These are phyloP conservation scores for Schizaphis graminum DNA, from an alignment of 2,888 invertebrate species.

Conservation along the genomic window DNA sequence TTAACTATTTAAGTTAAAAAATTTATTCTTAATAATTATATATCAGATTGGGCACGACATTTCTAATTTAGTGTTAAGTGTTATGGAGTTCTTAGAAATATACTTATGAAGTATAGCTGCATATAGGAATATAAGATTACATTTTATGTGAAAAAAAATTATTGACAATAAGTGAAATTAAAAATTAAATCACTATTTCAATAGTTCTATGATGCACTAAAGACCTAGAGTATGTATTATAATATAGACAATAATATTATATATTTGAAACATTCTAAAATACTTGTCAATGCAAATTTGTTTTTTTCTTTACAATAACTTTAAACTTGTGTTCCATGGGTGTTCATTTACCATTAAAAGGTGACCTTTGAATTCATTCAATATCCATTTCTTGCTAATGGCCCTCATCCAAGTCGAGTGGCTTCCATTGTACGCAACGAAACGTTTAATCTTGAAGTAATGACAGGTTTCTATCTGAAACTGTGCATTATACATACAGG, in stretches of 20 bases:
- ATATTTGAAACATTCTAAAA: neutral
- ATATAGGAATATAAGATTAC: too few relatives aligned
- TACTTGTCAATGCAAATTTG: slow-evolving; percentile 19
- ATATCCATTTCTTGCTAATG: slow-evolving; percentile 64
- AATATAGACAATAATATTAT: neutral
- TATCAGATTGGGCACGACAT: neutral
- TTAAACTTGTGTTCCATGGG: slow-evolving; percentile 28
- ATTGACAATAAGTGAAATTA: neutral
- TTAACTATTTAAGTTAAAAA: neutral
- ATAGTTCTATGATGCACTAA: neutral
- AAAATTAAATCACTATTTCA: neutral
- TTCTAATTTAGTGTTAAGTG: neutral
- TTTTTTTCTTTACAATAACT: slow-evolving; percentile 14
- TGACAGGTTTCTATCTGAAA: slow-evolving; percentile 50
- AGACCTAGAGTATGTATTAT: neutral
- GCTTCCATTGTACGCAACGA: slow-evolving; percentile 56
- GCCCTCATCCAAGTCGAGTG: slow-evolving; percentile 56
- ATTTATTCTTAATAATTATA: neutral
- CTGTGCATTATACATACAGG: slow-evolving; percentile 39
- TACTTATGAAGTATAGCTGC: neutral
- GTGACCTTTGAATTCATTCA: slow-evolving; percentile 56
- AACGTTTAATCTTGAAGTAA: slow-evolving; percentile 64
- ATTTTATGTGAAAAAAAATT: neutral
- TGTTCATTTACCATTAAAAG: slow-evolving; percentile 52
- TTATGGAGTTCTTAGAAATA: neutral